phyloP scores from a whole-genome alignment of 2,888 invertebrate species.

The Sesamia inferens region DNA sequence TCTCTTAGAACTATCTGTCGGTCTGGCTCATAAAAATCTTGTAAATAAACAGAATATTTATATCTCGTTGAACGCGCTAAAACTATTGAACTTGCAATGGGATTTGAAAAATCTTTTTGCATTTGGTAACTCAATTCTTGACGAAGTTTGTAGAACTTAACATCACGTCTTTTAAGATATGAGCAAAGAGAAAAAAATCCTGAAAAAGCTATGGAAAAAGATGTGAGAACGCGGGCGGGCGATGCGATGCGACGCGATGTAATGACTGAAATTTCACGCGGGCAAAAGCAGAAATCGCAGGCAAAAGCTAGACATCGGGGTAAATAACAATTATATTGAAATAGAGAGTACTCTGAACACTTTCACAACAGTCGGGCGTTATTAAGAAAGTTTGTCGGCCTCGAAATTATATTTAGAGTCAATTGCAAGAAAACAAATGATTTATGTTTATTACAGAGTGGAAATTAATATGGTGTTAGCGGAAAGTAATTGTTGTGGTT shows the following conservation, averaged over 20 bases:
- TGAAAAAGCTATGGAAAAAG: background rate
- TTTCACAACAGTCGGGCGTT: constrained; percentile 29
- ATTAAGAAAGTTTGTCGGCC: constrained; percentile 48
- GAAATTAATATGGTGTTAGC: constrained; percentile 47
- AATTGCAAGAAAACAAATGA: constrained; percentile 52
- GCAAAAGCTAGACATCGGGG: background rate
- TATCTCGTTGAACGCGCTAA: background rate
- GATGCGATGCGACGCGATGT: background rate
- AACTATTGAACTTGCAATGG: background rate
- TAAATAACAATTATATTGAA: constrained; percentile 23
- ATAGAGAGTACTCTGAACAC: constrained; percentile 18
- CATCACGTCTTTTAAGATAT: background rate
- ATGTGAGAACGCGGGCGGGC: background rate
- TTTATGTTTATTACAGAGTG: constrained; percentile 38
- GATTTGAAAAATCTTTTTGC: background rate
- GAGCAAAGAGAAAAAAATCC: background rate
- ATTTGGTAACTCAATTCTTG: background rate
- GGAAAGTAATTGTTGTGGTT: constrained; percentile 45
- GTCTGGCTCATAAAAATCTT: background rate
- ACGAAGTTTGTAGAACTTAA: background rate
- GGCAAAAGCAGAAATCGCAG: background rate
- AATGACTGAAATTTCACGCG: background rate
- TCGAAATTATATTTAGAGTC: constrained; percentile 36
- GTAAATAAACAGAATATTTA: background rate
- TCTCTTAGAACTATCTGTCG: background rate